Conservation (phyloP, 1,140 invertebrate species). For the Bombus balteatus region DNA sequence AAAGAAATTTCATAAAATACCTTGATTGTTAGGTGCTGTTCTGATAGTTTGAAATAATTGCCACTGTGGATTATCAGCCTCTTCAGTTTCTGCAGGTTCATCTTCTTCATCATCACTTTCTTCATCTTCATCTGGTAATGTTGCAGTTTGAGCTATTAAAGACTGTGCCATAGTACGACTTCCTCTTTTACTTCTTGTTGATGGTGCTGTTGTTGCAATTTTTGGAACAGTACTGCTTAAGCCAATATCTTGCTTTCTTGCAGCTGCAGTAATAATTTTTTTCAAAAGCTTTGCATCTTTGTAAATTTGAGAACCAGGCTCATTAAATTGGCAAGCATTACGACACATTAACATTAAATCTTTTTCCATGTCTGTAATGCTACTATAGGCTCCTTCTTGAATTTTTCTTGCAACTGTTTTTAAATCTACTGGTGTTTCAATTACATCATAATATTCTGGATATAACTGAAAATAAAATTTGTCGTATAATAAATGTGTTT, state of each 20-base stretch:
- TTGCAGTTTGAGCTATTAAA: constrained; percentile 82
- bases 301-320: constrained; percentile 97
- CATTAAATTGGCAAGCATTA: constrained; percentile 98
- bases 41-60: constrained; percentile 90
- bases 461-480: constrained; percentile 87
- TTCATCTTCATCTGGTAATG: constrained; percentile 83
- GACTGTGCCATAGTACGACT: constrained; percentile 80
- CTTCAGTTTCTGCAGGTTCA: constrained; percentile 85
- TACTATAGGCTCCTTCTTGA: constrained; percentile 90
- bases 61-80: constrained; percentile 90
- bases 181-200: constrained; percentile 83
- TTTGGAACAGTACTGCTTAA: constrained; percentile 68
- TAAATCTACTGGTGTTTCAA: constrained; percentile 97
- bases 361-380: constrained; percentile 92
- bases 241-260: constrained; percentile 79
- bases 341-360: constrained; percentile 96
- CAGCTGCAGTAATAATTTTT: constrained; percentile 86
- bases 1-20: constrained; percentile 74
- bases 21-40: constrained; percentile 87
- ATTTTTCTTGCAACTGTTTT: constrained; percentile 96
- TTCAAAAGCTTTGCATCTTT: constrained; percentile 96
- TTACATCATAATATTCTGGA: constrained; percentile 98
- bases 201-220: constrained; percentile 74
- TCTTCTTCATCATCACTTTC: constrained; percentile 86
- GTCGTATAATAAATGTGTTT: constrained; percentile 2